Percentiles rank a stretch among this genome's conserved stretches.
phyloP scores from a whole-genome alignment of 1,140 invertebrate species.

The Chlorops oryzae region DNA sequence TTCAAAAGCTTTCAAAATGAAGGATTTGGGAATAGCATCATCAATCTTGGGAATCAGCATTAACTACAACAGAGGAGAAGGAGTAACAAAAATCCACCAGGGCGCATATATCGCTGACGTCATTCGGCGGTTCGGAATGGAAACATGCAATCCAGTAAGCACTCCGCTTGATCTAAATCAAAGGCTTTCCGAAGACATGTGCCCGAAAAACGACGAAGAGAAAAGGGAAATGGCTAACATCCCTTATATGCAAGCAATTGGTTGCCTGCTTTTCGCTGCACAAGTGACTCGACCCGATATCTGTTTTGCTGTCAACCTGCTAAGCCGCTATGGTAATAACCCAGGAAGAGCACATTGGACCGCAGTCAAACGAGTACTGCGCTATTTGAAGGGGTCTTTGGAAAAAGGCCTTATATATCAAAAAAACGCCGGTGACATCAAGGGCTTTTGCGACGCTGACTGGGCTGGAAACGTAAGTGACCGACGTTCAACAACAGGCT shows the following conservation, averaged over 20 bases:
- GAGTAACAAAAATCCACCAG: slow-evolving; percentile 31
- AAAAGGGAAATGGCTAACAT: slow-evolving; percentile 17
- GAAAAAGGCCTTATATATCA: slow-evolving; percentile 4
- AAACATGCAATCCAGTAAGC: slow-evolving; percentile 23
- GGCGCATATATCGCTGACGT: slow-evolving; percentile 12
- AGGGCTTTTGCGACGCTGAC: slow-evolving; percentile 20
- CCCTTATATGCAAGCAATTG: slow-evolving; percentile 26
- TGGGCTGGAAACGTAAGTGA: slow-evolving; percentile 18
- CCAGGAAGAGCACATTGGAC: slow-evolving; percentile 28
- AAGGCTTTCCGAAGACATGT: slow-evolving; percentile 22
- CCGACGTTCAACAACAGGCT: slow-evolving; percentile 37
- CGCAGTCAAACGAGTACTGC: slow-evolving; percentile 35
- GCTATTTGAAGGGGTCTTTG: slow-evolving; percentile 42
- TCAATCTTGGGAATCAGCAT: slow-evolving; percentile 7
- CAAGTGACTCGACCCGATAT: slow-evolving; percentile 46
- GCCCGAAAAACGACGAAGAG: slow-evolving; percentile 16
- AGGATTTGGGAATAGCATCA: slow-evolving; percentile 11
- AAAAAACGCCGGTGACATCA: not conserved
- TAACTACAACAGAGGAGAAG: not conserved
- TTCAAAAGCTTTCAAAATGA: slow-evolving; percentile 11
- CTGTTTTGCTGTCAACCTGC: slow-evolving; percentile 29
- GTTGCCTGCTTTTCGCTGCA: slow-evolving; percentile 39
- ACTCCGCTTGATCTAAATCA: slow-evolving; percentile 26
- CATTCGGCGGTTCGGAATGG: slow-evolving; percentile 31
- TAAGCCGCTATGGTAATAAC: slow-evolving; percentile 26